Percentiles rank a stretch among this genome's conserved stretches.
Evolutionary conservation across 2,797 vertebrate species (phyloP).

Genomic region (Avahi laniger): DNA sequence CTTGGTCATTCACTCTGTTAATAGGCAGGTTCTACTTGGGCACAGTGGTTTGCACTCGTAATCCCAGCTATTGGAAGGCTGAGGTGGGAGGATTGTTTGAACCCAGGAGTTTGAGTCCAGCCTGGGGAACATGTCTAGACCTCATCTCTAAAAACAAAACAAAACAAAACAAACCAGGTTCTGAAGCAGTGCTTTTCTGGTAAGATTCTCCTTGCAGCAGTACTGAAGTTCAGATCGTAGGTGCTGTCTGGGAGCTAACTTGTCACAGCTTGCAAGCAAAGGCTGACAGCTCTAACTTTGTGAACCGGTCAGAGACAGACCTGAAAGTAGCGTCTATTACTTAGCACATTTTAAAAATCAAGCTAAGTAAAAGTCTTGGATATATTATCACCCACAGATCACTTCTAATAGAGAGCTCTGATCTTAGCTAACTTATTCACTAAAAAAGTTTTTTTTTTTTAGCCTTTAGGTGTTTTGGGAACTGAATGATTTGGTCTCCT

Average conservation of each 20-base stretch:
- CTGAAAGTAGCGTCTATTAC: not conserved
- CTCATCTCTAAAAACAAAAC: not conserved
- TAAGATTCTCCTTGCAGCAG: not conserved
- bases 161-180: not conserved
- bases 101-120: not conserved
- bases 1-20: not conserved
- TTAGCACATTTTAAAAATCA: not conserved
- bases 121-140: not conserved
- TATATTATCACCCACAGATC: not conserved
- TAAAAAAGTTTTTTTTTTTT: not conserved
- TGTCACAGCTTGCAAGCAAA: not conserved
- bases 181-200: not conserved
- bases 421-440: not conserved
- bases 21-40: not conserved
- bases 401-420: not conserved
- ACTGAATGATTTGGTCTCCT: not conserved
- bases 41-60: not conserved
- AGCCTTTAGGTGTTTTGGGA: not conserved
- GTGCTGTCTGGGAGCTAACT: not conserved
- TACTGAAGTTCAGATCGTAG: not conserved
- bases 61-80: not conserved
- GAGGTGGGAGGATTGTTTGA: not conserved
- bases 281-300: not conserved
- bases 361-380: not conserved
- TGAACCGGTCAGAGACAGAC: not conserved